phyloP scores from a whole-genome alignment of 1,140 invertebrate genomes.

The Oreohelix idahoensis region DNA sequence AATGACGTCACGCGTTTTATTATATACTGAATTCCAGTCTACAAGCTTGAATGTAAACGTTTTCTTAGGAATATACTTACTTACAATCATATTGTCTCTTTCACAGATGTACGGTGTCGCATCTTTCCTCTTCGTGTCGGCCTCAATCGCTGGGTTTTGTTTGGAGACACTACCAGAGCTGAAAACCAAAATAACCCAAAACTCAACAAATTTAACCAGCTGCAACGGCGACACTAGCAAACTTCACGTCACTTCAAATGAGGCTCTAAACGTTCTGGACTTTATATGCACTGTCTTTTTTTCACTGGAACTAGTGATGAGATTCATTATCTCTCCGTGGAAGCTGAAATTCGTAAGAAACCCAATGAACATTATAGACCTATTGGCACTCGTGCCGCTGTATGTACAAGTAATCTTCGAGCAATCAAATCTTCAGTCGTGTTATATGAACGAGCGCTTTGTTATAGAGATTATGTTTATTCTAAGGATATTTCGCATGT shows the following conservation, averaged over 20 bases:
- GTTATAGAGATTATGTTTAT: slow-evolving; percentile 68
- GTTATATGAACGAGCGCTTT: slow-evolving; percentile 63
- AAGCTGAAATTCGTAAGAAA: slow-evolving; percentile 71
- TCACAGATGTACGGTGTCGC: slow-evolving; percentile 84
- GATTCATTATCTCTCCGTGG: slow-evolving; percentile 72
- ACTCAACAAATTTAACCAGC: slow-evolving; percentile 32
- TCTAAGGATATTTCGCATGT: slow-evolving; percentile 69
- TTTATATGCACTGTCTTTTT: slow-evolving; percentile 74
- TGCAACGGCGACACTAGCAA: slow-evolving; percentile 29
- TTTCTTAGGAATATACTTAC: too few species aligned
- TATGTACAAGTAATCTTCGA: slow-evolving; percentile 67
- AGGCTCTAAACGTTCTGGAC: slow-evolving; percentile 59
- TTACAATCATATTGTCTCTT: too few species aligned
- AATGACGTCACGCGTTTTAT: too few species aligned
- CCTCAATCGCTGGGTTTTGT: slow-evolving; percentile 92
- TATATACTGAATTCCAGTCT: too few species aligned
- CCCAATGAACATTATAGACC: slow-evolving; percentile 75
- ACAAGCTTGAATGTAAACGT: too few species aligned
- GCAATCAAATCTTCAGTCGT: slow-evolving; percentile 51
- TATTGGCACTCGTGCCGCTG: slow-evolving; percentile 74
- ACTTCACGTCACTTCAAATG: slow-evolving; percentile 45
- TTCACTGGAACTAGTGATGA: slow-evolving; percentile 72
- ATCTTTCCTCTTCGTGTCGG: slow-evolving; percentile 91
- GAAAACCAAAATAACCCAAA: slow-evolving; percentile 82
- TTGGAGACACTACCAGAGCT: slow-evolving; percentile 91